phyloP scores from a whole-genome alignment of 2,888 invertebrate genomes.

The Nematopogon swammerdamellus region DNA sequence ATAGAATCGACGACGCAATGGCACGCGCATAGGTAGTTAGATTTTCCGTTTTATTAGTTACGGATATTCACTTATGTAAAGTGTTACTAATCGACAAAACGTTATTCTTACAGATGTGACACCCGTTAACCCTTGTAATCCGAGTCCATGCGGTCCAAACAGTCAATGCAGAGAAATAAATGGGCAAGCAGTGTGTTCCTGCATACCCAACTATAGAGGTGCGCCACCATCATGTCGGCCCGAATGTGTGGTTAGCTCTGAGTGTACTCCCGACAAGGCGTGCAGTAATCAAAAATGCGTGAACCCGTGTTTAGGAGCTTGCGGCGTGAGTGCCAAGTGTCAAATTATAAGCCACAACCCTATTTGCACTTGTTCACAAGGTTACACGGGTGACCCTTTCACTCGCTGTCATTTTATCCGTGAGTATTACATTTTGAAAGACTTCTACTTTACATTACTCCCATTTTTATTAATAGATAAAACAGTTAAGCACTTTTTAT shows the following conservation, averaged over 20 bases:
- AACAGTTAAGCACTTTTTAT: too few species aligned
- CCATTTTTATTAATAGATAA: too few species aligned
- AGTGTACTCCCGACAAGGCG: conserved; percentile 67
- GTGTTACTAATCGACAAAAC: too few species aligned
- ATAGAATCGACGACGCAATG: too few species aligned
- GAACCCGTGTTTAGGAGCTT: conserved; percentile 75
- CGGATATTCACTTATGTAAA: too few species aligned
- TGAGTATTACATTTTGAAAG: too few species aligned
- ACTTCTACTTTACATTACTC: too few species aligned
- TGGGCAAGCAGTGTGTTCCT: conserved; percentile 66
- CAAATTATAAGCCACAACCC: conserved; percentile 75
- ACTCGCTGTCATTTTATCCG: conserved; percentile 53
- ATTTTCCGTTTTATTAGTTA: too few species aligned
- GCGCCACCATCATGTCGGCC: conserved; percentile 68
- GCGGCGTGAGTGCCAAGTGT: conserved; percentile 70
- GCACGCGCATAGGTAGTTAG: too few species aligned
- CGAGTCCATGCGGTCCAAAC: conserved; percentile 62
- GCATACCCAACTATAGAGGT: conserved; percentile 61
- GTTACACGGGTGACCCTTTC: conserved; percentile 67
- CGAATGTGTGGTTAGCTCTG: conserved; percentile 69
- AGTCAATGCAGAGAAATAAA: conserved; percentile 61
- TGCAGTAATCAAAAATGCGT: conserved; percentile 69
- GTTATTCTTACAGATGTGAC: conserved; percentile 25
- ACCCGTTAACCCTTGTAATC: conserved; percentile 57
- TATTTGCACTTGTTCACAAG: conserved; percentile 64